A percentile compares a stretch with the other conserved stretches of the same genome.
These are phyloP conservation scores for Holocentrus rufus DNA, from an alignment of 2,797 vertebrate species.

Conservation along the genomic window DNA sequence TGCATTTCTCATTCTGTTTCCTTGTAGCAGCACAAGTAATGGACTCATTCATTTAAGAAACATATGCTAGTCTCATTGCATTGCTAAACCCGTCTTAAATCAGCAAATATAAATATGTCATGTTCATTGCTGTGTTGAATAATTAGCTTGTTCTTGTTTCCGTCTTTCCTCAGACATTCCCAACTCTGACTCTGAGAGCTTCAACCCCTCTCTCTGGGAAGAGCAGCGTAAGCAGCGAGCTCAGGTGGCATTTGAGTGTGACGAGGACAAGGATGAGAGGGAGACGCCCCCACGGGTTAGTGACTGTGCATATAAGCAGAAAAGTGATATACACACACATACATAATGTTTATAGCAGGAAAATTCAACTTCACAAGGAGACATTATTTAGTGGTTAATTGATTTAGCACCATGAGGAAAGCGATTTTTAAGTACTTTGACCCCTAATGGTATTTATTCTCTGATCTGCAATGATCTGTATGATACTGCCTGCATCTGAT, in stretches of 20 bases:
- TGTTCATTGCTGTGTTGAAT: neutral
- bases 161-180: constrained; percentile 76
- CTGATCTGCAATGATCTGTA: neutral
- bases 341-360: no score
- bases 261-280: constrained; percentile 97
- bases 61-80: no score
- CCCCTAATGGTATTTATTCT: no score
- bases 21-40: no score
- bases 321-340: neutral
- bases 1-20: no score
- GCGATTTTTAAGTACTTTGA: no score
- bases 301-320: constrained; percentile 36
- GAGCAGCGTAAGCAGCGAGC: constrained; percentile 96
- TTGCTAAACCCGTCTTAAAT: no score
- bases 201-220: constrained; percentile 97
- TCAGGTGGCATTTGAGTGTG: constrained; percentile 98
- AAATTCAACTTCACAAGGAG: no score
- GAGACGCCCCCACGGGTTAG: constrained; percentile 92
- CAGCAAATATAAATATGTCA: no score
- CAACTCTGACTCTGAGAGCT: constrained; percentile 97
- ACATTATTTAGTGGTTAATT: no score
- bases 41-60: no score
- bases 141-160: neutral
- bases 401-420: no score
- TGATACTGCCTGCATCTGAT: neutral